Evolutionary conservation across 1,140 invertebrate species (phyloP).

Genomic region (Hyles vespertilio): DNA sequence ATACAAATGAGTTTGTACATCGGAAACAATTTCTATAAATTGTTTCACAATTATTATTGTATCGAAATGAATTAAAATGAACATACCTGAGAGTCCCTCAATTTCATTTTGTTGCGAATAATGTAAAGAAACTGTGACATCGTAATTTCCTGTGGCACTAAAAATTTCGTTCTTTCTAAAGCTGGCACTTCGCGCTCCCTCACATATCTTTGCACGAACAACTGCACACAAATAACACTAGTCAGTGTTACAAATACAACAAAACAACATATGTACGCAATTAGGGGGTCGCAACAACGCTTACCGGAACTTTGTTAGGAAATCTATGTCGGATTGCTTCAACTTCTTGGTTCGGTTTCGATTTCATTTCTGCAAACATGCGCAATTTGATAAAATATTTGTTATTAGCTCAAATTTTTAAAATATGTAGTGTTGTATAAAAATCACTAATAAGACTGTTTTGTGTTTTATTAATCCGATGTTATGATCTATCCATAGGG

Average conservation of each 20-base stretch:
- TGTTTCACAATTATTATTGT: too few relatives aligned
- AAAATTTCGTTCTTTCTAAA: slow-evolving; percentile 83
- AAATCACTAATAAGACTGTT: too few relatives aligned
- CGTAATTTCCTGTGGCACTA: slow-evolving; percentile 85
- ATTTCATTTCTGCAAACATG: slow-evolving; percentile 58
- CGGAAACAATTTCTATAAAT: too few relatives aligned
- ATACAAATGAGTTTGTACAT: too few relatives aligned
- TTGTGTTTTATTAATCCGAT: too few relatives aligned
- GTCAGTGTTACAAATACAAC: background rate
- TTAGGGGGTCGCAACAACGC: slow-evolving; percentile 15
- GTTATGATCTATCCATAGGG: too few relatives aligned
- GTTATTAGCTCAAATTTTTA: background rate
- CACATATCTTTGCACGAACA: slow-evolving; percentile 82
- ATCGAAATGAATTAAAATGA: too few relatives aligned
- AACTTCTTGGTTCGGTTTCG: slow-evolving; percentile 68
- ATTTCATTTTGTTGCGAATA: slow-evolving; percentile 64
- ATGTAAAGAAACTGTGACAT: slow-evolving; percentile 83
- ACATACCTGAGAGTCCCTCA: slow-evolving; percentile 59
- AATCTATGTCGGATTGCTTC: slow-evolving; percentile 75
- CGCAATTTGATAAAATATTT: background rate
- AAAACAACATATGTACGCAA: background rate
- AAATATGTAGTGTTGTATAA: too few relatives aligned
- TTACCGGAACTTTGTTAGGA: slow-evolving; percentile 77
- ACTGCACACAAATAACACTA: slow-evolving; percentile 66
- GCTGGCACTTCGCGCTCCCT: slow-evolving; percentile 81